These are phyloP conservation scores for Gymnodraco acuticeps DNA, from an alignment of 2,797 vertebrate species.

Conservation along the genomic window DNA sequence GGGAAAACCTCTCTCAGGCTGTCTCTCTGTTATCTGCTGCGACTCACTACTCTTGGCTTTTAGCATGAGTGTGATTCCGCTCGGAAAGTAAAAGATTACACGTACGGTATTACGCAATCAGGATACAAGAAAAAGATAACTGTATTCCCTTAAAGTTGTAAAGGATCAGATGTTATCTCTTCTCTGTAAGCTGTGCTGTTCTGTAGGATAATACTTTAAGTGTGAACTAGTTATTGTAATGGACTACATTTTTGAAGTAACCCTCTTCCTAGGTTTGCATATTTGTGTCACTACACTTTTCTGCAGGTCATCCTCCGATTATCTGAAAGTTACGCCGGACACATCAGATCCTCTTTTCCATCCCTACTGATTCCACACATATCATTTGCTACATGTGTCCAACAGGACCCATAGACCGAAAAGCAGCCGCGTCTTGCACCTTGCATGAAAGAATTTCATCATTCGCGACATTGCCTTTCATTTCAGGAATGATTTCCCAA, in stretches of 20 bases:
- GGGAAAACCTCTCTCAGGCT: constrained; percentile 21
- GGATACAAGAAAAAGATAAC: too few relatives aligned
- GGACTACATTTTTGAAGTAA: too few relatives aligned
- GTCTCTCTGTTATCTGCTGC: constrained; percentile 33
- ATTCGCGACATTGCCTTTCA: constrained; percentile 75
- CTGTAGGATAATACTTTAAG: too few relatives aligned
- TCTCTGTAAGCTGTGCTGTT: too few relatives aligned
- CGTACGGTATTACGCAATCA: too few relatives aligned
- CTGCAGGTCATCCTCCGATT: constrained; percentile 24
- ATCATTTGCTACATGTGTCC: constrained; percentile 76
- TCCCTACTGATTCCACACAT: constrained; percentile 66
- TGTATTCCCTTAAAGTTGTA: too few relatives aligned
- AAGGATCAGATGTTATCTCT: too few relatives aligned
- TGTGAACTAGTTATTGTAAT: too few relatives aligned
- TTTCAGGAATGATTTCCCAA: constrained; percentile 80
- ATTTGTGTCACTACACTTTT: constrained; percentile 29
- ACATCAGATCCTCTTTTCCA: constrained; percentile 61
- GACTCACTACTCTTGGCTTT: constrained; percentile 39
- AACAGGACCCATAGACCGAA: constrained; percentile 70
- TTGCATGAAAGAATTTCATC: constrained; percentile 82
- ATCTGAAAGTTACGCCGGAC: constrained; percentile 49
- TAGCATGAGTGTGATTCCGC: constrained; percentile 24
- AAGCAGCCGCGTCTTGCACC: constrained; percentile 73
- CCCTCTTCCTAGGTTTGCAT: not conserved
- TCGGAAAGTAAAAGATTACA: not conserved